Conservation (phyloP, 2,888 invertebrate genomes). For the Sphaeridia pumilis region DNA sequence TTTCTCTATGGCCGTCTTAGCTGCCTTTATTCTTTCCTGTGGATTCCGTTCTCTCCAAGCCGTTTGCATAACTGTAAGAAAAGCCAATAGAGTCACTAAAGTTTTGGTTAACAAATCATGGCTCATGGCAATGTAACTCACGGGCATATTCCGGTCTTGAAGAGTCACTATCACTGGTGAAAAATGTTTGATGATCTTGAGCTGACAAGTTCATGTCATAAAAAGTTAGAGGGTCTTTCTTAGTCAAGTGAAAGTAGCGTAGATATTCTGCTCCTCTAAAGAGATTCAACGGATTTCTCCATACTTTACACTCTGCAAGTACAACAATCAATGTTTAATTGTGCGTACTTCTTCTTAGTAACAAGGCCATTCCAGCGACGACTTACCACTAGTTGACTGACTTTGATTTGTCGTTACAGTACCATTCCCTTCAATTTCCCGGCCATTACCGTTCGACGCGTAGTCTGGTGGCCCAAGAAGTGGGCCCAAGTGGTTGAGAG, state of each 20-base stretch:
- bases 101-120: background rate
- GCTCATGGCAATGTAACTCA: conserved; percentile 37
- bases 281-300: conserved; percentile 91
- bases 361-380: background rate
- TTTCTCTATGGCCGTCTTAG: conserved; percentile 71
- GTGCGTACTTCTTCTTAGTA: too few relatives aligned
- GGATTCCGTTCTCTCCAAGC: conserved; percentile 95
- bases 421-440: conserved; percentile 39
- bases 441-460: conserved; percentile 40
- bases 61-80: conserved; percentile 67
- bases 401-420: conserved; percentile 38
- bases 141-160: conserved; percentile 79
- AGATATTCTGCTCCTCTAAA: conserved; percentile 95
- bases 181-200: conserved; percentile 95
- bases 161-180: conserved; percentile 79
- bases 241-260: conserved; percentile 80
- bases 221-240: conserved; percentile 89
- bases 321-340: too few relatives aligned
- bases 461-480: conserved; percentile 68
- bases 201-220: conserved; percentile 99
- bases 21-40: conserved; percentile 77
- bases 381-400: conserved; percentile 45
- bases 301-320: conserved; percentile 77
- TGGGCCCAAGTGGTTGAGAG: conserved; percentile 82
- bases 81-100: background rate